These are phyloP conservation scores for Magallana angulata DNA, from an alignment of 1,140 invertebrate species.

Conservation along the genomic window DNA sequence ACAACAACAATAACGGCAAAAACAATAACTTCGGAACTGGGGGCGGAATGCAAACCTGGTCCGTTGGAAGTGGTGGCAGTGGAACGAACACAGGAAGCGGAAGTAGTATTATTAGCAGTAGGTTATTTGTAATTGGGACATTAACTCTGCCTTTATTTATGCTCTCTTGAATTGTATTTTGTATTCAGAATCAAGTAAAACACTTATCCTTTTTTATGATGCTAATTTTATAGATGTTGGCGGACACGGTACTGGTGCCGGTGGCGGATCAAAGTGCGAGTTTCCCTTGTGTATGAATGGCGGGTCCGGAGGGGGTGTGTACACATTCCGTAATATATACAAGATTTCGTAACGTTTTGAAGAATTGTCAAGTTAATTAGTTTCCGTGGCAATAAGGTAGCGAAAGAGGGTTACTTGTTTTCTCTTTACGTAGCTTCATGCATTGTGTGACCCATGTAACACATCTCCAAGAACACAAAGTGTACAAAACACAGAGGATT, in stretches of 20 bases:
- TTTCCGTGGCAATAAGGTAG: too few species aligned
- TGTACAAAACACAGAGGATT: too few species aligned
- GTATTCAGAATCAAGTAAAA: too few species aligned
- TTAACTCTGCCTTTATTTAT: too few species aligned
- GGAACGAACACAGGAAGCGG: slow-evolving; percentile 8
- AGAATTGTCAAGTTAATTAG: too few species aligned
- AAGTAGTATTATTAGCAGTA: slow-evolving; percentile 6
- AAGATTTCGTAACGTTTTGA: not conserved
- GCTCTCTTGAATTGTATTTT: too few species aligned
- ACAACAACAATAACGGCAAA: not conserved
- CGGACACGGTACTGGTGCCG: slow-evolving; percentile 36
- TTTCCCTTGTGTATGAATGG: not conserved
- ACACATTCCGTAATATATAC: not conserved
- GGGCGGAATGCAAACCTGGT: not conserved
- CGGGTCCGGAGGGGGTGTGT: not conserved
- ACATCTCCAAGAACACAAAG: too few species aligned
- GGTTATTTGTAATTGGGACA: not conserved
- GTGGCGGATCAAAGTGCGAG: not conserved
- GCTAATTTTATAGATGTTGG: slow-evolving; percentile 4
- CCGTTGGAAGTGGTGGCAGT: not conserved
- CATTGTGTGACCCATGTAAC: too few species aligned
- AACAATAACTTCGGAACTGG: not conserved
- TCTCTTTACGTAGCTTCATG: too few species aligned
- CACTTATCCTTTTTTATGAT: not conserved
- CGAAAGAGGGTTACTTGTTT: too few species aligned